These are phyloP conservation scores for Apodemia duryi DNA, from an alignment of 2,888 invertebrate species.

Conservation along the genomic window DNA sequence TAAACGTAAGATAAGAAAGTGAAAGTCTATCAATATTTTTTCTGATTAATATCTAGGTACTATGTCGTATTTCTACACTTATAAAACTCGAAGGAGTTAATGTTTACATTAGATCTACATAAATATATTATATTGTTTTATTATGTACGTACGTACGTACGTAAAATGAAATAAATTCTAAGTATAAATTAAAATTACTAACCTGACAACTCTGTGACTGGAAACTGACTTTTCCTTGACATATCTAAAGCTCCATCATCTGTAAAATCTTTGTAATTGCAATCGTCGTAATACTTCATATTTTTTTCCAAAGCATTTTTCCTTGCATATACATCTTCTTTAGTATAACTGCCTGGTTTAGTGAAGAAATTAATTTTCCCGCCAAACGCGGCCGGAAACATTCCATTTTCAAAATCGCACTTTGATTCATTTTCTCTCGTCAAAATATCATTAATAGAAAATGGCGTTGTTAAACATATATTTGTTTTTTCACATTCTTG, in stretches of 20 bases:
- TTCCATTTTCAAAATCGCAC: conserved; percentile 66
- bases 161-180: no score
- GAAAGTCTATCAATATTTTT: no score
- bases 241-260: conserved; percentile 73
- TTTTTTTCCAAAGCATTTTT: conserved; percentile 62
- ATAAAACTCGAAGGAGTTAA: no score
- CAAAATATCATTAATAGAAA: conserved; percentile 86
- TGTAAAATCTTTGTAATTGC: conserved; percentile 56
- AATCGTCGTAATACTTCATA: conserved; percentile 66
- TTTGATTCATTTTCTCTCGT: conserved; percentile 75
- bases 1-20: no score
- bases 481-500: conserved; percentile 67
- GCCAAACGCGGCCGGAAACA: conserved; percentile 54
- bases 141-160: no score
- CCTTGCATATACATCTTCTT: conserved; percentile 50
- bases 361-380: conserved; percentile 65
- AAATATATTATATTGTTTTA: no score
- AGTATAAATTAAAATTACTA: conserved; percentile 10
- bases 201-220: conserved; percentile 72
- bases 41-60: no score
- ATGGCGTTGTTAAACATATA: conserved; percentile 79
- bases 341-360: conserved; percentile 45
- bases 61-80: no score
- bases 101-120: no score
- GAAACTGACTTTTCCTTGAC: conserved; percentile 67